Evolutionary conservation across 2,113 vertebrate species (phyloP).

Genomic region (Eolophus roseicapilla): DNA sequence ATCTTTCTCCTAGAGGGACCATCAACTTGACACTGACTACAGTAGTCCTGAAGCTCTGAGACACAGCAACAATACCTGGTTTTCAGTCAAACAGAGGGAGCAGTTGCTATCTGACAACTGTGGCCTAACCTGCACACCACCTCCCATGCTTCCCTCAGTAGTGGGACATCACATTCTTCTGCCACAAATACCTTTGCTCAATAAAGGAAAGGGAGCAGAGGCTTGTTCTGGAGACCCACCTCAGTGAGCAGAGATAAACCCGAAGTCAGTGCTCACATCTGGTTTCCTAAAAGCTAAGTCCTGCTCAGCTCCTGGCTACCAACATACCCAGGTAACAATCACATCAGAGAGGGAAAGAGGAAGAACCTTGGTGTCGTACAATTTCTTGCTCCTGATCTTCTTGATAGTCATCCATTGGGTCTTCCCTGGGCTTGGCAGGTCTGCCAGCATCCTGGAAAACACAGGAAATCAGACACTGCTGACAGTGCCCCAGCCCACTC

Average conservation of each 20-base stretch:
- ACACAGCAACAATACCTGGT: background rate
- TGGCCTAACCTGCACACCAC: background rate
- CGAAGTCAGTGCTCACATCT: background rate
- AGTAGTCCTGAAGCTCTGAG: background rate
- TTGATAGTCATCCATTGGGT: constrained; percentile 50
- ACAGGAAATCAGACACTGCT: background rate
- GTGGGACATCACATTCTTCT: background rate
- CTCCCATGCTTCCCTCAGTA: background rate
- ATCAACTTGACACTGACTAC: background rate
- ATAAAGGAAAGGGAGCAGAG: background rate
- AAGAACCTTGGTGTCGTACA: constrained; percentile 66
- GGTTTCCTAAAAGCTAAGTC: background rate
- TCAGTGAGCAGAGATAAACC: background rate
- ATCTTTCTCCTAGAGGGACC: background rate
- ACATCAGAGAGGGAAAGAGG: constrained; percentile 23
- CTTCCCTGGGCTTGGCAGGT: constrained; percentile 17
- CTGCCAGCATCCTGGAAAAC: constrained; percentile 12
- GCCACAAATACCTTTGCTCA: background rate
- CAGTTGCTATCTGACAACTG: background rate
- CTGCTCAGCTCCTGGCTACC: background rate
- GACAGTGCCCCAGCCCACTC: background rate
- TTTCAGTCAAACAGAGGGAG: background rate
- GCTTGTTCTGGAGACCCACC: background rate
- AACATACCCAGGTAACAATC: background rate
- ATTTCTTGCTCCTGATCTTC: constrained; percentile 70